phyloP scores from a whole-genome alignment of 2,888 invertebrate genomes.

The Beris morrisii region DNA sequence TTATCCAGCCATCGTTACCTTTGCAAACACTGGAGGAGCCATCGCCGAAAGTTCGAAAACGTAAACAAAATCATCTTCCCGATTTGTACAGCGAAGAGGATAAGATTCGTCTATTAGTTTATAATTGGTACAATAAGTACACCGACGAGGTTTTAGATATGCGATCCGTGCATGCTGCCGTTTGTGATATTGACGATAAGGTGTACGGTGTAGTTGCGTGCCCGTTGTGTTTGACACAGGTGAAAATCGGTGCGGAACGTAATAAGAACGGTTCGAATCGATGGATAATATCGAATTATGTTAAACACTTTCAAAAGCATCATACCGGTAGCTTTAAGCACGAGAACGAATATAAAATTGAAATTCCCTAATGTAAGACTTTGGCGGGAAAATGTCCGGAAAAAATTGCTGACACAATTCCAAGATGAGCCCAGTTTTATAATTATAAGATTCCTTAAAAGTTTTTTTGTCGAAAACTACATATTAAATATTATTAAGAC shows the following conservation, averaged over 20 bases:
- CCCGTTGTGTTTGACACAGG: constrained; percentile 21
- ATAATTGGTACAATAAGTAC: constrained; percentile 30
- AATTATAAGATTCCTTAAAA: too few species aligned
- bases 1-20: constrained; percentile 6
- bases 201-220: constrained; percentile 22
- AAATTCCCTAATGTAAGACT: constrained; percentile 10
- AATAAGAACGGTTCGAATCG: constrained; percentile 33
- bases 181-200: constrained; percentile 29
- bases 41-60: neutral
- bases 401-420: too few species aligned
- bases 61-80: constrained; percentile 10
- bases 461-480: too few species aligned
- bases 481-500: too few species aligned
- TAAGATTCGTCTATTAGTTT: constrained; percentile 29
- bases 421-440: too few species aligned
- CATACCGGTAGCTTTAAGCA: constrained; percentile 20
- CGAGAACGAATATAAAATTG: constrained; percentile 28
- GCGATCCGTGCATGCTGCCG: constrained; percentile 9
- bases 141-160: constrained; percentile 13
- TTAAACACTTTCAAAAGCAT: constrained; percentile 32
- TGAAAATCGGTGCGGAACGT: constrained; percentile 29
- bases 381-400: too few species aligned
- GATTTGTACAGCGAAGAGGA: constrained; percentile 27
- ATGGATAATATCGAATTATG: constrained; percentile 33
- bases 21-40: neutral